Percentiles rank a stretch among this genome's conserved stretches.
Evolutionary conservation across 1,140 invertebrate genomes (phyloP).

Genomic region (Sinella curviseta): DNA sequence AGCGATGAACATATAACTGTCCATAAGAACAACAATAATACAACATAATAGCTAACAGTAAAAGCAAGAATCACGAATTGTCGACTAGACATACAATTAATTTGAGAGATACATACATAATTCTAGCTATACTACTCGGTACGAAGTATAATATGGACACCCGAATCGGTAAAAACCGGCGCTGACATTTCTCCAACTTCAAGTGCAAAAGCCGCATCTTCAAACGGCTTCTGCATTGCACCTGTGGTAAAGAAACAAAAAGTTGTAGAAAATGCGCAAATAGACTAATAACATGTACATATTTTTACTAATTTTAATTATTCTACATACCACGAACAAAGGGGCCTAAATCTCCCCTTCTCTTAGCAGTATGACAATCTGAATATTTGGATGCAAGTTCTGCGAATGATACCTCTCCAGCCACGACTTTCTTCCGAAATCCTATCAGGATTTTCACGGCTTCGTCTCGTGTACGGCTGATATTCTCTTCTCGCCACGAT

Average conservation of each 20-base stretch:
- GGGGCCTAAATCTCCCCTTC: conserved; percentile 65
- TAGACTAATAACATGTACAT: background rate
- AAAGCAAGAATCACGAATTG: background rate
- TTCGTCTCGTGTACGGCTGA: conserved; percentile 89
- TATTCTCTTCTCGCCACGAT: conserved; percentile 93
- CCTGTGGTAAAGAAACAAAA: conserved; percentile 41
- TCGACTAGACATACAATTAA: too few relatives aligned
- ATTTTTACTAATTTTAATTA: background rate
- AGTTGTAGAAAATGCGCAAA: background rate
- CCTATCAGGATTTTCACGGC: conserved; percentile 78
- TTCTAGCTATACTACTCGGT: conserved; percentile 50
- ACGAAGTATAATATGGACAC: conserved; percentile 67
- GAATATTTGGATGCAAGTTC: conserved; percentile 64
- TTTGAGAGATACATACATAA: background rate
- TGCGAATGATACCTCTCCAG: conserved; percentile 58
- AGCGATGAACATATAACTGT: too few relatives aligned
- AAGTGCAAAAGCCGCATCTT: conserved; percentile 66
- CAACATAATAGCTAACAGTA: too few relatives aligned
- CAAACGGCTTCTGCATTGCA: conserved; percentile 71
- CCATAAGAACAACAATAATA: too few relatives aligned
- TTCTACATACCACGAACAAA: conserved; percentile 57
- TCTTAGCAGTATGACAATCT: conserved; percentile 60
- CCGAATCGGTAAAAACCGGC: conserved; percentile 65
- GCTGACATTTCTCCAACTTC: conserved; percentile 65
- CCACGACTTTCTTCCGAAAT: conserved; percentile 59